Evolutionary conservation across 2,113 vertebrate species (phyloP).

Genomic region (Grantiella picta): DNA sequence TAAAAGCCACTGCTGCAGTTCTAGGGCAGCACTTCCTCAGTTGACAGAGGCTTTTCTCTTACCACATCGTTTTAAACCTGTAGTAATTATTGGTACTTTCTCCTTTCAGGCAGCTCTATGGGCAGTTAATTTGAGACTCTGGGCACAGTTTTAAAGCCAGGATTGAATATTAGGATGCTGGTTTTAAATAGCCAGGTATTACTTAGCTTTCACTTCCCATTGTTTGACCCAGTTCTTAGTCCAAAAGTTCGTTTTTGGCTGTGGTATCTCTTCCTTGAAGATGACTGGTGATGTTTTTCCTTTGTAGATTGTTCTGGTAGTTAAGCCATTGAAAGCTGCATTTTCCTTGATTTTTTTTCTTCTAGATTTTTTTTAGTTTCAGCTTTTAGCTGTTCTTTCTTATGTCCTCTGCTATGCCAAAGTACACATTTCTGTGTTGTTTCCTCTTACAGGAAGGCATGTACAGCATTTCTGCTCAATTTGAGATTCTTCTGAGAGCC

Average conservation of each 20-base stretch:
- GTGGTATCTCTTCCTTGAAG: background rate
- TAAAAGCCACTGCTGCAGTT: background rate
- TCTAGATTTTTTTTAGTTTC: background rate
- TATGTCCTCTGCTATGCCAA: background rate
- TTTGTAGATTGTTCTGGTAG: background rate
- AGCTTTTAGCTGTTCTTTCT: background rate
- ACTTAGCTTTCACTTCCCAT: background rate
- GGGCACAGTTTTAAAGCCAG: background rate
- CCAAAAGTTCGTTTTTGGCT: background rate
- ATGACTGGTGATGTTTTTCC: background rate
- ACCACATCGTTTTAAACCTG: background rate
- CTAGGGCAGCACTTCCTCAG: background rate
- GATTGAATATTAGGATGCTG: background rate
- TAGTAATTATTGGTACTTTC: background rate
- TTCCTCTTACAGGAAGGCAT: background rate
- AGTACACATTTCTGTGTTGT: fast-evolving
- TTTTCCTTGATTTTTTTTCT: background rate
- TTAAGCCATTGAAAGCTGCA: background rate
- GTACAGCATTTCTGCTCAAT: background rate
- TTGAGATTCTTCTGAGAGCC: background rate
- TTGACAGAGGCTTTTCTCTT: background rate
- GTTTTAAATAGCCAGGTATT: background rate
- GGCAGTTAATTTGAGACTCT: background rate
- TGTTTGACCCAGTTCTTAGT: background rate
- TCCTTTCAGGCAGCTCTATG: background rate